Evolutionary conservation across 1,140 invertebrate species (phyloP).

Genomic region (Dreissena polymorpha): DNA sequence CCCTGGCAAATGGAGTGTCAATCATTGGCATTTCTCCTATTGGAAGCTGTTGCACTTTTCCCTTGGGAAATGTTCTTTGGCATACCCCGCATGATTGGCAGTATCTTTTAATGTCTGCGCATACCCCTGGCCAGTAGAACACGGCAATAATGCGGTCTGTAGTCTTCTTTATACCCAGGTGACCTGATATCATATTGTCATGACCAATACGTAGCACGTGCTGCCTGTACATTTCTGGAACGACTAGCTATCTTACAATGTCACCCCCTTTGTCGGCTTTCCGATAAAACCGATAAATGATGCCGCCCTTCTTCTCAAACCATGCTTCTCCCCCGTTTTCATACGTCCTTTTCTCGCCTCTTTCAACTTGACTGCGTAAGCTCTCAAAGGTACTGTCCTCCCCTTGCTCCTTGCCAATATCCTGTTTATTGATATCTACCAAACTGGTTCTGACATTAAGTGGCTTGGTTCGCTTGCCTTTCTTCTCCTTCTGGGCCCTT

Average conservation of each 20-base stretch:
- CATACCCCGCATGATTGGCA: slow-evolving; percentile 54
- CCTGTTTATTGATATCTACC: background rate
- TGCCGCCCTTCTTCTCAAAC: background rate
- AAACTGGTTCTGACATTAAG: background rate
- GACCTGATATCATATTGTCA: background rate
- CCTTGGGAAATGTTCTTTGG: slow-evolving; percentile 33
- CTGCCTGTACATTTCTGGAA: slow-evolving; percentile 3
- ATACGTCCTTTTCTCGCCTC: background rate
- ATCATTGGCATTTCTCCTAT: slow-evolving; percentile 50
- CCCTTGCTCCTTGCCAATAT: background rate
- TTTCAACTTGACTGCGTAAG: background rate
- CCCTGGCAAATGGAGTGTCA: slow-evolving; percentile 38
- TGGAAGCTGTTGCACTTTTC: slow-evolving; percentile 35
- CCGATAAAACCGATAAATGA: background rate
- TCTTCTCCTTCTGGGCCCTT: background rate
- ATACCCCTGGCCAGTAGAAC: slow-evolving; percentile 46
- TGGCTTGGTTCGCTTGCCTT: too few relatives aligned
- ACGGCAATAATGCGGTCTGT: background rate
- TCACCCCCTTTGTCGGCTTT: background rate
- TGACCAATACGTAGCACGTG: background rate
- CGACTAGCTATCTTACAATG: background rate
- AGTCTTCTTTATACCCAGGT: slow-evolving; percentile 8
- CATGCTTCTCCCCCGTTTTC: background rate
- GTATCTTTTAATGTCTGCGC: slow-evolving; percentile 27
- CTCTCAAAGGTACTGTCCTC: background rate